phyloP scores from a whole-genome alignment of 2,113 vertebrate species.

The Nerophis lumbriciformis region DNA sequence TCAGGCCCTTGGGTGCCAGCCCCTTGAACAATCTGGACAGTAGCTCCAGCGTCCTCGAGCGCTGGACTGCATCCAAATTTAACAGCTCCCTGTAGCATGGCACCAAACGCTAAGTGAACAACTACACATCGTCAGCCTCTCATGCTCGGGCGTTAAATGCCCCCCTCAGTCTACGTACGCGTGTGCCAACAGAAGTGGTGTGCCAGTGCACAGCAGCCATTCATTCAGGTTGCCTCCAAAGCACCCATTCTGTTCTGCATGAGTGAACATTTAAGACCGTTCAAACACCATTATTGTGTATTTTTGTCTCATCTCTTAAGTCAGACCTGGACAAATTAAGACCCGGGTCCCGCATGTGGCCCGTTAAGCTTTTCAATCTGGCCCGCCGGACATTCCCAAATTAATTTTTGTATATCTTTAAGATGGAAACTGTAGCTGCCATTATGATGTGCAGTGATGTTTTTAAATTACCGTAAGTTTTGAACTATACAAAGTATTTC shows the following conservation, averaged over 20 bases:
- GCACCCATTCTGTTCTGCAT: slow-evolving; percentile 12
- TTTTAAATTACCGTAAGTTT: no score
- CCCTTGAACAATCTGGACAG: slow-evolving; percentile 29
- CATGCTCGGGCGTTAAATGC: slow-evolving; percentile 25
- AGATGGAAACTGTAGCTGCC: no score
- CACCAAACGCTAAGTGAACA: slow-evolving; percentile 31
- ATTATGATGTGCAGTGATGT: no score
- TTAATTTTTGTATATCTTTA: no score
- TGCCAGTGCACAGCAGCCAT: slow-evolving; percentile 14
- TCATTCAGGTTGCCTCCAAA: slow-evolving; percentile 14
- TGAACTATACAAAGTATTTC: no score
- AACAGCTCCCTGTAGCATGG: slow-evolving; percentile 18
- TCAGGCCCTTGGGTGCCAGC: slow-evolving; percentile 8
- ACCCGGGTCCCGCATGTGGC: no score
- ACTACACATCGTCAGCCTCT: slow-evolving; percentile 33
- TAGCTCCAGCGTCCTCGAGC: slow-evolving; percentile 5
- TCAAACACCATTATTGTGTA: slow-evolving; percentile 11
- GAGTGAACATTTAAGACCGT: slow-evolving; percentile 22
- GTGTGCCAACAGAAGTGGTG: slow-evolving; percentile 19
- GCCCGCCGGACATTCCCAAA: no score
- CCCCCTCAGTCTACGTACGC: slow-evolving; percentile 25
- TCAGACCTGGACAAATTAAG: no score
- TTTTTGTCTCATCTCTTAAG: no score
- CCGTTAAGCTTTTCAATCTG: no score
- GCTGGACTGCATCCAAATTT: slow-evolving; percentile 36